These are phyloP conservation scores for Arnoldichthys spilopterus DNA, from an alignment of 2,797 vertebrate genomes.

Conservation along the genomic window DNA sequence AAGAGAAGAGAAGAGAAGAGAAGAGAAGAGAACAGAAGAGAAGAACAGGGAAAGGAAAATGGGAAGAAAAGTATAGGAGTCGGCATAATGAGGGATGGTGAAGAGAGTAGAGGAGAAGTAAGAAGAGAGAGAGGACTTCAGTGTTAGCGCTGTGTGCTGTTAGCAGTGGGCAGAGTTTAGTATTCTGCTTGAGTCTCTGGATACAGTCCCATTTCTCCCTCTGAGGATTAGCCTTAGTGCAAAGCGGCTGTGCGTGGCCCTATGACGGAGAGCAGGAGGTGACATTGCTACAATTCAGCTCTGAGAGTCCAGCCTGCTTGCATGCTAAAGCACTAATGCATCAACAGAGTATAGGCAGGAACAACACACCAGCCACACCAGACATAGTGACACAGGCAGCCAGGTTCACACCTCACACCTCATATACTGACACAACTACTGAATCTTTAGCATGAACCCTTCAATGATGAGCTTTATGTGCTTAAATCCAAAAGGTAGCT, in stretches of 20 bases:
- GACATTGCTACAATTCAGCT: conserved; percentile 41
- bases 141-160: not conserved
- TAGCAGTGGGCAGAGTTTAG: conserved; percentile 53
- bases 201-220: conserved; percentile 51
- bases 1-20: not conserved
- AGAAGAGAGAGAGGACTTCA: not conserved
- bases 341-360: not conserved
- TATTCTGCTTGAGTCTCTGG: conserved; percentile 55
- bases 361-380: not conserved
- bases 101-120: conserved; percentile 1
- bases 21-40: not conserved
- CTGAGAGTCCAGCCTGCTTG: conserved; percentile 8
- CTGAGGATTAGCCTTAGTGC: conserved; percentile 51
- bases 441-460: no score
- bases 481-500: no score
- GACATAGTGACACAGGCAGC: conserved; percentile 17
- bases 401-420: not conserved
- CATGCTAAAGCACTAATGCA: not conserved
- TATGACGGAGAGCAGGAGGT: conserved; percentile 27
- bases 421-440: not conserved
- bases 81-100: not conserved
- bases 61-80: no score
- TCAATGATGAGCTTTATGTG: no score
- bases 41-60: conserved; percentile 1
- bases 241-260: conserved; percentile 48